Evolutionary conservation across 2,113 vertebrate species (phyloP), one percentile per base, ranked within the genome.

Genomic region (Ictalurus punctatus): DNA sequence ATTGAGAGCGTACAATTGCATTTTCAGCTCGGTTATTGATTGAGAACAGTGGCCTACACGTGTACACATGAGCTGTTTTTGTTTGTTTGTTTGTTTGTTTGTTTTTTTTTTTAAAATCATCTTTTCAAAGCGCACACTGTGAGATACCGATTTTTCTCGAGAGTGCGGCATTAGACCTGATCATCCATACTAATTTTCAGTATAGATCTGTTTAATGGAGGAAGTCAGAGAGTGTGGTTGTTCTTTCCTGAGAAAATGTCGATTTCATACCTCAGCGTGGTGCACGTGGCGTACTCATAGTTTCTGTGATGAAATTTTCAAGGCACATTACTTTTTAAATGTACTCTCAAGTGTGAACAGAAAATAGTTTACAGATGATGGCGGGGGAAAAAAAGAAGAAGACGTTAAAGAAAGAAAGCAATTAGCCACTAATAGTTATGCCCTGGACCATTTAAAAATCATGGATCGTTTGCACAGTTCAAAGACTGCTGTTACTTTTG

Each of bases 1-100:
- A 85, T 73, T 61, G 71, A 59, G 71, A 83, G 83, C 54, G 30
- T 54, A 85, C 85, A 88, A 88, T 71, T 25, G 58, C 84, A 73
- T 90, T 86, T 73, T 48, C 84, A 86, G 84, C 59, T 13, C 59
- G 10, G 58, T 44, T n/a, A 88, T 83, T 88, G 84, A 90, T 85
- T 84, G 69, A 21, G 48, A 78, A 84, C 58, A 76, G 80, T 27
- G 48, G 37, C 48, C n/a, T 71, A 86, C 83, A 83, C 63, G 82
- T 88, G 73, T 74, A 59, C 40, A 78, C 14, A 21, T 48, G 25
- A 37, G 65, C 40, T 21, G 30, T 83, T 87, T 65, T 52, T 44
- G 6, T 44, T 48, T 48, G 40, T 40, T 34, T 34, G 34, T 40
- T 40, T 40, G 40, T 40, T 40, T 40, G 2, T 40, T 40, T 40